Conservation (phyloP, 2,888 invertebrate species). For the Pinctada fucata region DNA sequence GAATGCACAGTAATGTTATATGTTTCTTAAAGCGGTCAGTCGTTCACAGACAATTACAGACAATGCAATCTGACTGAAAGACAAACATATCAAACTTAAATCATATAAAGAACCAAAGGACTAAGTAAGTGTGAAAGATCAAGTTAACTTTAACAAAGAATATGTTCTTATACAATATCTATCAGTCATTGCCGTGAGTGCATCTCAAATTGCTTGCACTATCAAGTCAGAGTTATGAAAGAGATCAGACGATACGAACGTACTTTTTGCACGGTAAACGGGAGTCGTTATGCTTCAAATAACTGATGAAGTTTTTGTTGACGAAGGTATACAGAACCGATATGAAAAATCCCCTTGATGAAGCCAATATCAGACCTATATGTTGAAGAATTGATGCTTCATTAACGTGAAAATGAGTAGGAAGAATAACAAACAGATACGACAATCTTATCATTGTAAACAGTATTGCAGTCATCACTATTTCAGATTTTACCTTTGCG, state of each 20-base stretch:
- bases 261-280: constrained; percentile 17
- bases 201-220: no score
- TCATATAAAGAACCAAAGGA: no score
- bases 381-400: constrained; percentile 9
- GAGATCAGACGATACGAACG: neutral
- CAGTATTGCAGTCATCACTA: constrained; percentile 19
- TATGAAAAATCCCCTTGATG: constrained; percentile 23
- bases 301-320: constrained; percentile 21
- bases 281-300: constrained; percentile 10
- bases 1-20: no score
- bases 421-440: constrained; percentile 18
- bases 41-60: no score
- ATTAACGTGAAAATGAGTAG: constrained; percentile 2
- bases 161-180: no score
- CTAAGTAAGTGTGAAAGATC: no score
- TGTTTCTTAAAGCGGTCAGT: no score
- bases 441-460: constrained; percentile 23
- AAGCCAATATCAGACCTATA: constrained; percentile 16
- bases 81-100: no score
- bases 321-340: constrained; percentile 23
- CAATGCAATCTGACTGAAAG: no score
- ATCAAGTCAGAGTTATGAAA: no score
- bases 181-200: no score
- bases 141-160: no score
- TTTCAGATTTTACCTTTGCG: constrained; percentile 29